Evolutionary conservation across 2,888 invertebrate genomes (phyloP).

Genomic region (Drosophila bunnanda): DNA sequence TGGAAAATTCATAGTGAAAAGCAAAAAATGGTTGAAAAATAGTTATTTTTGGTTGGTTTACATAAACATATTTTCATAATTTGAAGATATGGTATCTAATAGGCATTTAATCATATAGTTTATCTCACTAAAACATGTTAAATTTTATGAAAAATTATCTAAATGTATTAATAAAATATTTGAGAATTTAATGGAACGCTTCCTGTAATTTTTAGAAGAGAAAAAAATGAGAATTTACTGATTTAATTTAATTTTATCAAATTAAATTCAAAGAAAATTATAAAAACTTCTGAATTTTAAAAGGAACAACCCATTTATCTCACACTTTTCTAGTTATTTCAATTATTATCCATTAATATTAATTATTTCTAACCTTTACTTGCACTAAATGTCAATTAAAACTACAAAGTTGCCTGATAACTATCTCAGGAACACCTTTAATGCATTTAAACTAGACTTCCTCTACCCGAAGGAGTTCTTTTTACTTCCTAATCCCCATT

Average conservation of each 20-base stretch:
- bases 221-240: no score
- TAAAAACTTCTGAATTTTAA: no score
- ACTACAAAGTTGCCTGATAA: constrained; percentile 20
- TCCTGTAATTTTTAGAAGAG: no score
- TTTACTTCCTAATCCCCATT: constrained; percentile 3
- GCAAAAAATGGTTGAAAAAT: neutral
- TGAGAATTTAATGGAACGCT: no score
- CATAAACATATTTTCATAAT: neutral
- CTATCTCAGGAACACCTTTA: constrained; percentile 7
- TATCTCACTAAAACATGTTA: no score
- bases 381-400: constrained; percentile 17
- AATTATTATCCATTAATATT: neutral
- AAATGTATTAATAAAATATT: no score
- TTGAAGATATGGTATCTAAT: neutral
- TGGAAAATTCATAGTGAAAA: neutral
- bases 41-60: neutral
- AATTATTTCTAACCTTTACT: neutral
- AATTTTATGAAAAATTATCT: no score
- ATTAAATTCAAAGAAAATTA: no score
- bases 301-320: no score
- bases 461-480: neutral
- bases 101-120: no score
- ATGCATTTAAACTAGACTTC: neutral
- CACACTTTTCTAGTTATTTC: neutral
- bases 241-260: no score